Base-by-base conservation (phyloP, 2,888 invertebrate species). In the Idaea dimidiata region DNA sequence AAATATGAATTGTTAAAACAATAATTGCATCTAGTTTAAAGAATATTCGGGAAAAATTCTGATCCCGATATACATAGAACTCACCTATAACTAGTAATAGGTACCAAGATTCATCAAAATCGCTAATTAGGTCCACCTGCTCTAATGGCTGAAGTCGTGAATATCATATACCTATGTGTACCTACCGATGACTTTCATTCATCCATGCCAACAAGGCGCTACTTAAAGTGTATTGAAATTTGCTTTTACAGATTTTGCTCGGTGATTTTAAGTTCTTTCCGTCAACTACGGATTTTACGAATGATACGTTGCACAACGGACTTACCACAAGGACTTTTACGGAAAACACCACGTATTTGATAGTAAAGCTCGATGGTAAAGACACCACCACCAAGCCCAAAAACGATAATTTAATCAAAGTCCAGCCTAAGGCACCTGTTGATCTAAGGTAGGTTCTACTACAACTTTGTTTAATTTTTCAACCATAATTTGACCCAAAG, bases 241-340 rank as follows among this genome's bases (percentile, higher is more conserved):
- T 59, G 16, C 16, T 60, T 31, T 17, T 14, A 17, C 43, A 43
- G 43, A 43, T 1, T 43, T 43, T 43, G 2, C 7, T 43, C 10
- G 81, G 76, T 0, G 84, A 82, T 16, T 90, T 89, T 71, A 85
- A 88, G 66, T 91, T 84, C 63, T 77, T 88, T 62, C 82, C 90
- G 1, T 75, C 78, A 18, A 72, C 66, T 8, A 63, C 59, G 14
- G 75, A 75, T 1, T 73, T 73, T 2, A 67, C 74, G 0, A 63
- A 72, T 1, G 71, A 68, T 1, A 66, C 69, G 1, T 73, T 78
- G 17, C 72, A 77, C 14, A 82, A 88, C 43, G 86, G 86, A 0
- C 66, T 89, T 3, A 84, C 77, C 0, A 84, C 79, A 6, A 78
- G 86, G 6, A 74, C 79, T 0, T 88, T 83, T 60, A 67, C 78